Base-by-base conservation (phyloP, 1,140 invertebrate genomes). In the Pachyrhynchus sulphureomaculatus region DNA sequence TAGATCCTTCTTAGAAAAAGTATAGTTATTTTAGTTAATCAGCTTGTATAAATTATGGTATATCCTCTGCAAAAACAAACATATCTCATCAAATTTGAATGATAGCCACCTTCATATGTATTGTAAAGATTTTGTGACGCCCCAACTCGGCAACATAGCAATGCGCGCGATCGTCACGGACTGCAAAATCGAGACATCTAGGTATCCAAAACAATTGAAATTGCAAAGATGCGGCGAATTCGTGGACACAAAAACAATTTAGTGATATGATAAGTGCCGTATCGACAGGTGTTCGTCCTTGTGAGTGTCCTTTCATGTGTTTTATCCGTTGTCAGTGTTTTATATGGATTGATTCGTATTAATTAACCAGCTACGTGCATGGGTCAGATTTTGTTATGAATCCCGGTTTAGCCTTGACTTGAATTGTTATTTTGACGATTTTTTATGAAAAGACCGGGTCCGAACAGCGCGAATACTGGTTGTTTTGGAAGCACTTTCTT, bases 141-240 rank as follows among this genome's bases (percentile, higher is more conserved):
- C 39, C 42, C 18, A 58, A 49, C 18, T 37, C 24, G 45, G 34
- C 62, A 56, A 56, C 53, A 26, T 21, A 23, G 64, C 63, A 8
- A 51, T 56, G 62, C 67, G 67, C 56, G 44, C 32, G 23, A 29
- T 29, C 44, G 44, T 49, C 44, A 52, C 24, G 17, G 48, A 13
- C 41, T 42, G 54, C 59, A 51, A 65, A 67, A 66, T 70, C 62
- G 62, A 68, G 67, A 68, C 64, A 65, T 61, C 62, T 54, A 66
- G 61, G 62, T 67, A 71, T 67, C 65, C 70, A 72, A 72, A 72
- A 72, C 70, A 72, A 72, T 67, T 70, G 67, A 60, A 61, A 59
- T 63, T 58, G 68, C 62, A 48, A 61, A 59, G 67, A 68, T 64
- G 64, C 48, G 44, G 45, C 26, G 58, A 60, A 68, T 66, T 64